Conservation (phyloP, 2,113 vertebrate species). For the Ivindomyrus marchei region DNA sequence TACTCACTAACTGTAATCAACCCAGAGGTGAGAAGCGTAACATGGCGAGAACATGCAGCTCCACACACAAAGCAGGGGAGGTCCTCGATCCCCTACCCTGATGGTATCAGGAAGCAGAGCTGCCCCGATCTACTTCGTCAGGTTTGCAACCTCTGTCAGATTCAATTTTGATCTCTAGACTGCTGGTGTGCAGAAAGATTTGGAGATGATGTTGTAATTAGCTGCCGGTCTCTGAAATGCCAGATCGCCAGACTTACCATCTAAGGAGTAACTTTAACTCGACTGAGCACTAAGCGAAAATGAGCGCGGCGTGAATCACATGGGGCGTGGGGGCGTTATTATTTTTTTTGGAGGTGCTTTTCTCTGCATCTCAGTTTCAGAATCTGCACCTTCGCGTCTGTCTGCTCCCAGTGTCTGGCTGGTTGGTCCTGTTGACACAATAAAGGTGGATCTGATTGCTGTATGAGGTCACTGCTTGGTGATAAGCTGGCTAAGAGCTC, state of each 20-base stretch:
- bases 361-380: neutral
- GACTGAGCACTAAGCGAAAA: neutral
- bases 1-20: neutral
- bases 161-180: neutral
- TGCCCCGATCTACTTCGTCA: neutral
- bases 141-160: neutral
- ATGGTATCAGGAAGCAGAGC: neutral
- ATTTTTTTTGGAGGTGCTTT: neutral
- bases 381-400: neutral
- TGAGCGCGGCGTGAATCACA: neutral
- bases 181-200: neutral
- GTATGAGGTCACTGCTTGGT: neutral
- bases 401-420: neutral
- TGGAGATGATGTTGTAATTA: neutral
- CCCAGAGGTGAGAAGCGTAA: neutral
- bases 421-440: neutral
- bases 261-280: too few relatives aligned
- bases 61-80: neutral
- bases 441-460: neutral
- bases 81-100: neutral
- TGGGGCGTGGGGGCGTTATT: neutral
- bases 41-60: neutral
- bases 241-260: neutral
- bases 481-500: neutral
- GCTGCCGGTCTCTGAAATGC: too few relatives aligned